Evolutionary conservation across 2,888 invertebrate genomes (phyloP).

Genomic region (Sthenelais limicola): DNA sequence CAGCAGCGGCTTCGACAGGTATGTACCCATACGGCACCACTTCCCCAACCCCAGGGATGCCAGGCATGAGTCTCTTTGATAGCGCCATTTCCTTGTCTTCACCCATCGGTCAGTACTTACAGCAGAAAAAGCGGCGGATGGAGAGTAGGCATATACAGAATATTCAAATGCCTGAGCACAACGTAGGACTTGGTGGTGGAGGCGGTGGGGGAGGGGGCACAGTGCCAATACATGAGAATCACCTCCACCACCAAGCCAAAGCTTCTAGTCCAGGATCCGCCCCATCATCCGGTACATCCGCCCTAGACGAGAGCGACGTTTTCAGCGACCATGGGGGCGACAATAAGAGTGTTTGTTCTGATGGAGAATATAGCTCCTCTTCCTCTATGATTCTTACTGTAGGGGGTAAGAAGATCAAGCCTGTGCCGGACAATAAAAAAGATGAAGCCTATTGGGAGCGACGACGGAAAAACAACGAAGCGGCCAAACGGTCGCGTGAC

Average conservation of each 20-base stretch:
- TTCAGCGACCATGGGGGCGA: too few species aligned
- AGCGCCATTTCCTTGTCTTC: constrained; percentile 42
- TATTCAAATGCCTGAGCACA: too few species aligned
- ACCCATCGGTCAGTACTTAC: constrained; percentile 44
- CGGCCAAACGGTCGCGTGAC: constrained; percentile 94
- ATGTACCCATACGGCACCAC: constrained; percentile 35
- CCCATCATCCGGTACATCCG: too few species aligned
- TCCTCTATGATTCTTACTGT: too few species aligned
- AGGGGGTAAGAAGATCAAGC: constrained; percentile 9
- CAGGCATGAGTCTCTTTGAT: constrained; percentile 5
- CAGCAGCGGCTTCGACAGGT: constrained; percentile 32
- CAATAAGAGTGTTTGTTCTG: too few species aligned
- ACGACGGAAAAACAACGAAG: constrained; percentile 92
- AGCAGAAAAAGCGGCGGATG: constrained; percentile 42
- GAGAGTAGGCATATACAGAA: constrained; percentile 28
- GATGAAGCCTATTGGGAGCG: constrained; percentile 91
- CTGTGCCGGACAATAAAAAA: constrained; percentile 73
- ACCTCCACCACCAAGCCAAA: too few species aligned
- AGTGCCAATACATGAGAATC: too few species aligned
- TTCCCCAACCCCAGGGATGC: constrained; percentile 9
- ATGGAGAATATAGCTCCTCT: too few species aligned
- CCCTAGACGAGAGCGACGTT: too few species aligned
- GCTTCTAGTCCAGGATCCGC: too few species aligned
- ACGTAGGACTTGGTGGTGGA: too few species aligned
- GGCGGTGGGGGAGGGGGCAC: too few species aligned